phyloP scores from a whole-genome alignment of 2,113 vertebrate species.

The Aldabrachelys gigantea region DNA sequence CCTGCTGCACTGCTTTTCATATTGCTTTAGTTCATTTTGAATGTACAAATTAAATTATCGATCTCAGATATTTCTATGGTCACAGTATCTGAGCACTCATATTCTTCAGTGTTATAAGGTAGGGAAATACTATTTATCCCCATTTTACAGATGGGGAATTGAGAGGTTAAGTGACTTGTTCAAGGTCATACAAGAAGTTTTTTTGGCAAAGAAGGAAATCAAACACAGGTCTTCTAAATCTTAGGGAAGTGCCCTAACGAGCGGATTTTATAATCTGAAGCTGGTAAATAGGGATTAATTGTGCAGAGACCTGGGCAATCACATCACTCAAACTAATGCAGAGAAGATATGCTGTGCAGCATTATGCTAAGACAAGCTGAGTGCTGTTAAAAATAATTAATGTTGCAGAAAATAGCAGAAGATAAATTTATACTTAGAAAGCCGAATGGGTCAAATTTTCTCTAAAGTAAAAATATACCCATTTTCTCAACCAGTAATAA shows the following conservation, averaged over 20 bases:
- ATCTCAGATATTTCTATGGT: not conserved
- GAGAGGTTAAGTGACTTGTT: not conserved
- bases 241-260: accelerated
- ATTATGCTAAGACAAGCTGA: too few species aligned
- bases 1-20: not conserved
- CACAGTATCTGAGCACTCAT: not conserved
- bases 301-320: too few species aligned
- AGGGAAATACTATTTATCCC: not conserved
- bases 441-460: too few species aligned
- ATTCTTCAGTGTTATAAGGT: not conserved
- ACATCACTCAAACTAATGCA: too few species aligned
- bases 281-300: too few species aligned
- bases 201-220: not conserved
- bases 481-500: too few species aligned
- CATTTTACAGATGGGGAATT: not conserved
- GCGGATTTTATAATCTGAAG: too few species aligned
- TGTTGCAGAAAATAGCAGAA: too few species aligned
- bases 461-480: too few species aligned
- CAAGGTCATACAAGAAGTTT: not conserved
- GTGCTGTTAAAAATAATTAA: too few species aligned
- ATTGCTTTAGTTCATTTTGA: not conserved
- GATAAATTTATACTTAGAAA: too few species aligned
- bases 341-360: too few species aligned
- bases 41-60: not conserved
- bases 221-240: not conserved